Conservation (phyloP, 2,797 vertebrate species). For the Myotis findleyi region DNA sequence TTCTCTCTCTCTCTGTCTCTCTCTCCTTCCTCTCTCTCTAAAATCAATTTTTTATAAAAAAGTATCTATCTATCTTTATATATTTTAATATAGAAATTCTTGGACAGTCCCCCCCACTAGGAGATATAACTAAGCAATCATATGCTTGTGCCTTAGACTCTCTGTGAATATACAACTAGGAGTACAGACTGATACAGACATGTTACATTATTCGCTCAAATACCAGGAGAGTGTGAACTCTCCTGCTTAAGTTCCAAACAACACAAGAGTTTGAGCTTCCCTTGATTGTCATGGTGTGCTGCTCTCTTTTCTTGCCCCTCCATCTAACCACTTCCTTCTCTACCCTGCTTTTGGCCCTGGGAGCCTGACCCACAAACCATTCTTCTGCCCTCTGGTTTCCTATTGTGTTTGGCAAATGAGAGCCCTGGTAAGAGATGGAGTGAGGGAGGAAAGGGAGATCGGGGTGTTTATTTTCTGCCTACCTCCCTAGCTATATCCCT, state of each 20-base stretch:
- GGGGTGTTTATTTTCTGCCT: background rate
- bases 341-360: background rate
- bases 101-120: background rate
- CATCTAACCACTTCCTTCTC: background rate
- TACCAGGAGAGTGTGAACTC: background rate
- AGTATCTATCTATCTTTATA: background rate
- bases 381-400: background rate
- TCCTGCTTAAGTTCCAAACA: background rate
- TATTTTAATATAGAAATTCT: background rate
- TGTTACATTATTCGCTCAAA: background rate
- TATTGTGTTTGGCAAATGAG: background rate
- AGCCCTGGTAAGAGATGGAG: background rate
- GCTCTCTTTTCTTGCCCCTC: background rate
- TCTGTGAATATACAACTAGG: background rate
- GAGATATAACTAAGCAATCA: background rate
- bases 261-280: background rate
- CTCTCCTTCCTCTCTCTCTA: too few species aligned
- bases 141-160: background rate
- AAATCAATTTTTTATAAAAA: background rate
- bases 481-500: background rate
- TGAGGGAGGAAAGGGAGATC: background rate
- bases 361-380: background rate
- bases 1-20: background rate
- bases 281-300: background rate
- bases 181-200: background rate